Evolutionary conservation across 2,888 invertebrate genomes (phyloP).

Genomic region (Meliscaeva auricollis): DNA sequence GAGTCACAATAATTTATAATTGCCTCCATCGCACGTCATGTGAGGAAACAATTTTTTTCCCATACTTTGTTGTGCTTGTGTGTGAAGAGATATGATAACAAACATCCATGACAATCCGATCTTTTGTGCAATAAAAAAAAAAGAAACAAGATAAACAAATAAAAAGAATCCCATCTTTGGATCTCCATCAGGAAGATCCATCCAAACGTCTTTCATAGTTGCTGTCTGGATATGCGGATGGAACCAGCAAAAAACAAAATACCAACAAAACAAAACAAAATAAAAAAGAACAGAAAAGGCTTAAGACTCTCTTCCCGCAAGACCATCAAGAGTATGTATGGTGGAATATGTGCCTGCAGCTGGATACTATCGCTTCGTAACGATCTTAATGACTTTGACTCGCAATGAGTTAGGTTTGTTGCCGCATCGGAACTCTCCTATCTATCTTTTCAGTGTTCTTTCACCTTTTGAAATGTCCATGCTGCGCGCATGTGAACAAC

Average conservation of each 20-base stretch:
- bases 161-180: conserved; percentile 50
- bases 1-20: conserved; percentile 67
- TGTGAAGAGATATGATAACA: conserved; percentile 63
- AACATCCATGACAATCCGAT: conserved; percentile 71
- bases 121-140: conserved; percentile 66
- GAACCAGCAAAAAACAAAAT: conserved; percentile 32
- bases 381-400: conserved; percentile 75
- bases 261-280: neutral
- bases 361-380: conserved; percentile 73
- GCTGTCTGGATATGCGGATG: conserved; percentile 39
- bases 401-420: conserved; percentile 69
- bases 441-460: conserved; percentile 42
- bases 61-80: conserved; percentile 59
- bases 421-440: conserved; percentile 20
- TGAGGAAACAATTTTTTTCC: conserved; percentile 69
- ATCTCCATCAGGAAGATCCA: conserved; percentile 60
- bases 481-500: conserved; percentile 68
- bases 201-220: conserved; percentile 33
- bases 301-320: conserved; percentile 35
- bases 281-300: conserved; percentile 7
- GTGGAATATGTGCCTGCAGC: conserved; percentile 67
- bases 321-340: conserved; percentile 11
- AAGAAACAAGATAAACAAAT: conserved; percentile 62
- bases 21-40: conserved; percentile 62
- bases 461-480: conserved; percentile 63